phyloP scores from a whole-genome alignment of 2,113 vertebrate species.

The Embiotoca jacksoni region DNA sequence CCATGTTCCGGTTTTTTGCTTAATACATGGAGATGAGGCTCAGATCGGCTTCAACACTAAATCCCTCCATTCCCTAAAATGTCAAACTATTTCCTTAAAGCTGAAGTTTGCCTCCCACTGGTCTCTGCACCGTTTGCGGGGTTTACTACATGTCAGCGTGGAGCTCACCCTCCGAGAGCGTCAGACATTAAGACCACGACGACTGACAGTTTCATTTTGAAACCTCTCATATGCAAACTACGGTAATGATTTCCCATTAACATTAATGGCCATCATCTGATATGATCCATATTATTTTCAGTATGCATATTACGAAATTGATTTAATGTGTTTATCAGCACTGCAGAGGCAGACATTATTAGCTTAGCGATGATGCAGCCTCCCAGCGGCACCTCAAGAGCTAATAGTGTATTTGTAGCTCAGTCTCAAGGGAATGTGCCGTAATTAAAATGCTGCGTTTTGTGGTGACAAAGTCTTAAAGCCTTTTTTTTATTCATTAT shows the following conservation, averaged over 20 bases:
- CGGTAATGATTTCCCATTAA: conserved; percentile 61
- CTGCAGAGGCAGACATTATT: conserved; percentile 64
- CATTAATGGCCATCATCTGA: conserved; percentile 61
- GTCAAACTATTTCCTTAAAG: too few relatives aligned
- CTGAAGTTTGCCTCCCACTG: too few relatives aligned
- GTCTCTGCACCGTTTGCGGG: background rate
- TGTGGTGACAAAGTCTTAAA: conserved; percentile 63
- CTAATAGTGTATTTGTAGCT: conserved; percentile 53
- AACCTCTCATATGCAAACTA: conserved; percentile 53
- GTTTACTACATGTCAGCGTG: background rate
- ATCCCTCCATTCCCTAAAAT: too few relatives aligned
- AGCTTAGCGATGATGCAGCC: conserved; percentile 60
- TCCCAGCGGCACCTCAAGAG: conserved; percentile 53
- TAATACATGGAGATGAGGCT: too few relatives aligned
- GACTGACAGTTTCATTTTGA: conserved; percentile 53
- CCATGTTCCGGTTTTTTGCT: too few relatives aligned
- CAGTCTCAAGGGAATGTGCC: conserved; percentile 45
- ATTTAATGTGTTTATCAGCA: conserved; percentile 66
- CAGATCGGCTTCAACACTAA: too few relatives aligned
- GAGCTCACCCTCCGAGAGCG: conserved; percentile 17
- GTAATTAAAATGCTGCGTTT: conserved; percentile 78
- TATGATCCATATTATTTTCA: conserved; percentile 66
- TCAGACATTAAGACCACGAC: conserved; percentile 18
- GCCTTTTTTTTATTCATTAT: conserved; percentile 77
- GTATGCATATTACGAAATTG: conserved; percentile 61